phyloP scores from a whole-genome alignment of 2,888 invertebrate genomes.

The Arrhopalites spinosus region DNA sequence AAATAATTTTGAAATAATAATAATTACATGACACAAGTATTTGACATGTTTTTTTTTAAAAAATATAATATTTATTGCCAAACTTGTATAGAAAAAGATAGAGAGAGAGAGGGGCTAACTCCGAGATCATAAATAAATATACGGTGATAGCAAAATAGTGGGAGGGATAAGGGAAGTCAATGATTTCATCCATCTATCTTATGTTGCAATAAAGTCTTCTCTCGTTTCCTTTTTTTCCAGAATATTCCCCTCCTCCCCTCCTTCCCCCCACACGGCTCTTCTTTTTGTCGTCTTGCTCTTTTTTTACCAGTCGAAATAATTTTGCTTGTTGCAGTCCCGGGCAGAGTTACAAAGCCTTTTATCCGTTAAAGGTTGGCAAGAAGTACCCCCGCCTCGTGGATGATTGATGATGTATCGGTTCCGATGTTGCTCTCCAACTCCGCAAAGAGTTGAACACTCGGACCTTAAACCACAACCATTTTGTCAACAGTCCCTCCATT shows the following conservation, averaged over 20 bases:
- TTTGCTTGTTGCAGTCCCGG: constrained; percentile 53
- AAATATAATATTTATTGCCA: no score
- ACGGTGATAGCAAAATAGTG: constrained; percentile 10
- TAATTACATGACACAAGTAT: no score
- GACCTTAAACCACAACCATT: constrained; percentile 35
- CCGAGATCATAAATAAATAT: constrained; percentile 37
- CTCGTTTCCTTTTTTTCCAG: constrained; percentile 2
- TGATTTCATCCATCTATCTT: constrained; percentile 26
- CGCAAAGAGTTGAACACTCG: constrained; percentile 58
- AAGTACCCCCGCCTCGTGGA: constrained; percentile 57
- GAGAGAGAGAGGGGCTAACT: not conserved
- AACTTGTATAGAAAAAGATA: no score
- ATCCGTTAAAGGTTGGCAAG: constrained; percentile 58
- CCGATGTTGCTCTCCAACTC: constrained; percentile 59
- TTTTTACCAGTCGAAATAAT: constrained; percentile 57
- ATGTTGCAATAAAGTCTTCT: not conserved
- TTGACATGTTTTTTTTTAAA: no score
- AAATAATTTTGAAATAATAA: no score
- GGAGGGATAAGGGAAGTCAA: constrained; percentile 10
- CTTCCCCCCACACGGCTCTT: not conserved
- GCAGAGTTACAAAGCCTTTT: constrained; percentile 57
- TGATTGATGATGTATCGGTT: constrained; percentile 57
- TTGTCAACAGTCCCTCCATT: constrained; percentile 32
- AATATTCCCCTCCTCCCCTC: constrained; percentile 14
- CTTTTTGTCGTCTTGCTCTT: constrained; percentile 20